These are phyloP conservation scores for Psylliodes chrysocephalus DNA, from an alignment of 2,888 invertebrate species.

Conservation along the genomic window DNA sequence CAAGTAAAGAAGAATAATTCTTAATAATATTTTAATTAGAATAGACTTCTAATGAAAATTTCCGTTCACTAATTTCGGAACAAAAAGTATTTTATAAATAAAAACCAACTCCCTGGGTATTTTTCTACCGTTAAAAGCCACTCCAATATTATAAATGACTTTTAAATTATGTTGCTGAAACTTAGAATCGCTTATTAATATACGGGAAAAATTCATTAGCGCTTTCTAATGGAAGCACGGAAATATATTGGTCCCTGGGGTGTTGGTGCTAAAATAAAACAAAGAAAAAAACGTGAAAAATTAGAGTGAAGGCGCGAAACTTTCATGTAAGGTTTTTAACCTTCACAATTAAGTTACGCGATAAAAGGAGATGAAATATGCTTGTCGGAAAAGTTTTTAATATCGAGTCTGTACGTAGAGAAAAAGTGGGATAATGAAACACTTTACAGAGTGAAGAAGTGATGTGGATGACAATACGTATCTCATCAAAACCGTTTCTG, in stretches of 20 bases:
- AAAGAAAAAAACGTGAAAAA: background rate
- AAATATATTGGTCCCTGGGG: conserved; percentile 10
- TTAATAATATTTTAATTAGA: too few relatives aligned
- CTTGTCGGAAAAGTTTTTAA: too few relatives aligned
- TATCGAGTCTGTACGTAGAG: too few relatives aligned
- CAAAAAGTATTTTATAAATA: too few relatives aligned
- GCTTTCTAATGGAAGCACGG: conserved; percentile 9
- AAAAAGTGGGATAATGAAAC: too few relatives aligned
- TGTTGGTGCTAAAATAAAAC: background rate
- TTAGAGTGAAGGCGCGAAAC: background rate
- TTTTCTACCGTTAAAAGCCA: background rate
- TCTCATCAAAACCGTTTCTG: too few relatives aligned
- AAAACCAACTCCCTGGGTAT: too few relatives aligned
- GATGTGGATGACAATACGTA: too few relatives aligned
- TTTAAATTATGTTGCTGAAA: conserved; percentile 10
- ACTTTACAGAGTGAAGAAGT: too few relatives aligned
- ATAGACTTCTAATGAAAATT: too few relatives aligned
- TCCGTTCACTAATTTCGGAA: too few relatives aligned
- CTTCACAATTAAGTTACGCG: background rate
- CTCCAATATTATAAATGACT: background rate
- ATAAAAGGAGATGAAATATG: background rate
- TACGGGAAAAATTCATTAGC: conserved; percentile 7
- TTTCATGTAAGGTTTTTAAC: background rate
- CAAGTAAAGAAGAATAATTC: too few relatives aligned
- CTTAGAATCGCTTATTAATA: conserved; percentile 9